A percentile compares a stretch with the other conserved stretches of the same genome.
These are phyloP conservation scores for Diorhabda sublineata DNA, from an alignment of 1,140 invertebrate species.

Conservation along the genomic window DNA sequence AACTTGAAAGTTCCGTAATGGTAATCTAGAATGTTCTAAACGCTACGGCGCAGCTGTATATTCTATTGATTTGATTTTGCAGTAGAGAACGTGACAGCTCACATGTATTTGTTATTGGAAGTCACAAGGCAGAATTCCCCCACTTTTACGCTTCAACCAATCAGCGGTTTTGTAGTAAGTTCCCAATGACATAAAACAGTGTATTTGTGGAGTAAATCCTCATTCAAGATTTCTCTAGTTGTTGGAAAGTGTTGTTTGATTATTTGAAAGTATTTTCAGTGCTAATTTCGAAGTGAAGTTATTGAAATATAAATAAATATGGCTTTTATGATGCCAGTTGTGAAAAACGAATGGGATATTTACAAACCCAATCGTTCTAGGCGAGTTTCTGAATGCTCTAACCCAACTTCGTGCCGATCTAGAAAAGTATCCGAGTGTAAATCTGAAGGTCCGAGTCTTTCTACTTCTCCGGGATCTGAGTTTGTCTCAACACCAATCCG, in stretches of 20 bases:
- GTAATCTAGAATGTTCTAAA: neutral
- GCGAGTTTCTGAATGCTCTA: slow-evolving; percentile 69
- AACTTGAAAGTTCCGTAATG: no score
- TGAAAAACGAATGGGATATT: slow-evolving; percentile 90
- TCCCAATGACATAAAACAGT: slow-evolving; percentile 30
- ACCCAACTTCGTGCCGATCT: slow-evolving; percentile 58
- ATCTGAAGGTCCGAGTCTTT: slow-evolving; percentile 67
- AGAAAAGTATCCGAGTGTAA: slow-evolving; percentile 78
- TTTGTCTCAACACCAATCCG: slow-evolving; percentile 59
- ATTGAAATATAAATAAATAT: slow-evolving; percentile 48
- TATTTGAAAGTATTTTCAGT: neutral
- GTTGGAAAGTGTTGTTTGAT: slow-evolving; percentile 7
- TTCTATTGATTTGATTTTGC: neutral
- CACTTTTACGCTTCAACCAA: slow-evolving; percentile 20
- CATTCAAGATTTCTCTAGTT: slow-evolving; percentile 5
- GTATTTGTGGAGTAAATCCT: slow-evolving; percentile 15
- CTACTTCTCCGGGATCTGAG: slow-evolving; percentile 67
- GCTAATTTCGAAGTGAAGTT: neutral
- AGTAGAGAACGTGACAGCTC: neutral
- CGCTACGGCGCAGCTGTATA: neutral
- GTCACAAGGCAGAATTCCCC: slow-evolving; percentile 20
- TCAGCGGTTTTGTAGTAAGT: slow-evolving; percentile 18
- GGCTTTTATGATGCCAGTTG: slow-evolving; percentile 92
- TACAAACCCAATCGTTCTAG: slow-evolving; percentile 77
- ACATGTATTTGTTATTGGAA: slow-evolving; percentile 4